These are phyloP conservation scores for Steatocranus sp. DNA, from an alignment of 2,797 vertebrate species.

Conservation along the genomic window DNA sequence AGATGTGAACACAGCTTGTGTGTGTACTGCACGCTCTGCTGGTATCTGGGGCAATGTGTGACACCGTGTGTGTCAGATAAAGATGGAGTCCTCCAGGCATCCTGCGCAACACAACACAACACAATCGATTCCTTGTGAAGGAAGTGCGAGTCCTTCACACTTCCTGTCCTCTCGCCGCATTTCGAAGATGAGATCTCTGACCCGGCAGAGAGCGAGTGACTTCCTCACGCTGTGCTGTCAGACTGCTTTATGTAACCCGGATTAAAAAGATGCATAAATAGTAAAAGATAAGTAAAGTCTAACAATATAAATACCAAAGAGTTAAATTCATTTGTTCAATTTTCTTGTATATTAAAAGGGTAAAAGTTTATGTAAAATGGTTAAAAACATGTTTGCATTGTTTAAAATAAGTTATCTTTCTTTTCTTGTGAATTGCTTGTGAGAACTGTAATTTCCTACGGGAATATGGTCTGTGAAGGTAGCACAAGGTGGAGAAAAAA, in stretches of 20 bases:
- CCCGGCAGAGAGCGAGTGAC: not conserved
- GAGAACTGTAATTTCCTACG: too few relatives aligned
- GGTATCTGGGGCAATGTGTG: conserved; percentile 52
- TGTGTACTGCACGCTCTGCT: conserved; percentile 32
- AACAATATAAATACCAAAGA: too few relatives aligned
- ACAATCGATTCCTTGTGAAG: not conserved
- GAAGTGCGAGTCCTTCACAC: conserved; percentile 5
- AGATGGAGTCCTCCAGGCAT: conserved; percentile 15
- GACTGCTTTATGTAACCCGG: not conserved
- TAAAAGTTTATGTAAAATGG: too few relatives aligned
- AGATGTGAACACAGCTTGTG: conserved; percentile 37
- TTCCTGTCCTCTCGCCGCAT: not conserved
- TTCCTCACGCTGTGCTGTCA: conserved; percentile 4
- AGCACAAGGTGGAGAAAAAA: too few relatives aligned
- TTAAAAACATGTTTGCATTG: too few relatives aligned
- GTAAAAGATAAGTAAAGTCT: too few relatives aligned
- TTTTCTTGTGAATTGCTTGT: too few relatives aligned
- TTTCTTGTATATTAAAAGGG: too few relatives aligned
- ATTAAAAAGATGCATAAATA: too few relatives aligned
- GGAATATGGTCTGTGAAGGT: too few relatives aligned
- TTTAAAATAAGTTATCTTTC: too few relatives aligned
- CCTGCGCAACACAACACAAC: not conserved
- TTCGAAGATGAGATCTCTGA: conserved; percentile 22
- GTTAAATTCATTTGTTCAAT: too few relatives aligned
- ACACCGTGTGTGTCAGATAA: conserved; percentile 13